Base-by-base conservation (phyloP, 2,888 invertebrate genomes). In the Hypercompe scribonia region DNA sequence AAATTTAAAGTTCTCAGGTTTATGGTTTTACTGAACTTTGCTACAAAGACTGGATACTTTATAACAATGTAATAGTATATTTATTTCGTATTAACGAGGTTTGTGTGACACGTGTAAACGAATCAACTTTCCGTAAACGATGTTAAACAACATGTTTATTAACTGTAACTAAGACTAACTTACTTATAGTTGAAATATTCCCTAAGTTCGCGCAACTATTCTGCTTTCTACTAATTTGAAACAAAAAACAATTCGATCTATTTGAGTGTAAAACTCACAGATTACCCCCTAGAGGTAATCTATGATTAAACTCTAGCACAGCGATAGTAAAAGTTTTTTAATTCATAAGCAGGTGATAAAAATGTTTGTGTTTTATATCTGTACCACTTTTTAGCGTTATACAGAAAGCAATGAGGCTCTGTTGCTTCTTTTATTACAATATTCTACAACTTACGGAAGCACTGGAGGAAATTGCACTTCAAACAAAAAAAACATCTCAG, bases 351-450 rank as follows among this genome's bases (percentile, higher is more conserved):
- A n/a, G 34, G 21, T 54, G 54, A 31, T 65, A 39, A 33, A 67
- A 63, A 4, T 2, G 28, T 67, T n/a, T 15, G 34, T 67, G 46
- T 46, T 58, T 42, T 63, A 61, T 61, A 54, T 54, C 33, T 34
- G 65, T 65, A 39, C 21, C 50, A 68, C 61, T 73, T 70, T 65
- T 64, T 65, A 69, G 58, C n/a, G 39, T 39, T 54, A 42, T 42
- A 68, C 39, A 72, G 68, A 70, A 46, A 67, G 72, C 72, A 67
- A 36, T 66, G 46, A 50, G 31, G 70, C 72, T 68, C 68, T 82
- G 79, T 81, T 84, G 79, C 82, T 85, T 80, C 74, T 86, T 84
- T 85, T 86, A 81, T 81, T 80, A 82, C 70, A 72, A 79, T 72
- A 74, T 75, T 78, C 70, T 74, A 65, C 61, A 65, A 77, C 74